A percentile compares a stretch with the other conserved stretches of the same genome.
phyloP scores from a whole-genome alignment of 2,797 vertebrate species.

The Liparis tanakae region DNA sequence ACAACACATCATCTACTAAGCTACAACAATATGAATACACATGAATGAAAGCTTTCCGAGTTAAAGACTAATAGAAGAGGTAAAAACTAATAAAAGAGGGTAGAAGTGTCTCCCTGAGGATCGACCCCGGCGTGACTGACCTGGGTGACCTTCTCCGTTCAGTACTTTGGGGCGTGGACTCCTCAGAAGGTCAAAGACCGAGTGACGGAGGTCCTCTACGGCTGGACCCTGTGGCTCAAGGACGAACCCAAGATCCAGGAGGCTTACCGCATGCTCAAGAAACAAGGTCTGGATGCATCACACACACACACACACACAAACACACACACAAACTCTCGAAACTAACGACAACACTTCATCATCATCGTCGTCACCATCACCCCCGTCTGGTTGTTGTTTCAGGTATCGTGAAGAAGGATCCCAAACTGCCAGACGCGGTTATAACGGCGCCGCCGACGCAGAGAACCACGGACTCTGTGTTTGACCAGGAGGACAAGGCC shows the following conservation, averaged over 20 bases:
- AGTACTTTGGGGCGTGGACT: slow-evolving; percentile 89
- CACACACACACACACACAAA: not conserved
- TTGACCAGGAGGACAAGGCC: slow-evolving; percentile 92
- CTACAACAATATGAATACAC: not conserved
- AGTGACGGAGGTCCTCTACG: slow-evolving; percentile 88
- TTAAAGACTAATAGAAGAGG: not conserved
- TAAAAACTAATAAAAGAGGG: not conserved
- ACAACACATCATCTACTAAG: not conserved
- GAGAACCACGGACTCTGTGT: slow-evolving; percentile 86
- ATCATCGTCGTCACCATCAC: too few species aligned
- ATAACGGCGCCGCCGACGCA: slow-evolving; percentile 88
- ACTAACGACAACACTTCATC: not conserved
- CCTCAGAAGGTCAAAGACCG: slow-evolving; percentile 87
- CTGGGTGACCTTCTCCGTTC: slow-evolving; percentile 18
- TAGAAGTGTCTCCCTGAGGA: not conserved
- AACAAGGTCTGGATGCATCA: slow-evolving; percentile 84
- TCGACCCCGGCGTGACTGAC: not conserved
- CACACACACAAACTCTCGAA: not conserved
- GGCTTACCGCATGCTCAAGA: slow-evolving; percentile 93
- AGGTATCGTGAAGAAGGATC: slow-evolving; percentile 92
- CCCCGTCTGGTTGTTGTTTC: not conserved
- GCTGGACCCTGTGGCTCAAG: slow-evolving; percentile 94
- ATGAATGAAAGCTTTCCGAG: not conserved
- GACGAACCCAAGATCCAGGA: slow-evolving; percentile 89
- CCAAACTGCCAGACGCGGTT: slow-evolving; percentile 83